These are phyloP conservation scores for Stegodyphus mimosarum DNA, from an alignment of 1,140 invertebrate genomes.

Conservation along the genomic window DNA sequence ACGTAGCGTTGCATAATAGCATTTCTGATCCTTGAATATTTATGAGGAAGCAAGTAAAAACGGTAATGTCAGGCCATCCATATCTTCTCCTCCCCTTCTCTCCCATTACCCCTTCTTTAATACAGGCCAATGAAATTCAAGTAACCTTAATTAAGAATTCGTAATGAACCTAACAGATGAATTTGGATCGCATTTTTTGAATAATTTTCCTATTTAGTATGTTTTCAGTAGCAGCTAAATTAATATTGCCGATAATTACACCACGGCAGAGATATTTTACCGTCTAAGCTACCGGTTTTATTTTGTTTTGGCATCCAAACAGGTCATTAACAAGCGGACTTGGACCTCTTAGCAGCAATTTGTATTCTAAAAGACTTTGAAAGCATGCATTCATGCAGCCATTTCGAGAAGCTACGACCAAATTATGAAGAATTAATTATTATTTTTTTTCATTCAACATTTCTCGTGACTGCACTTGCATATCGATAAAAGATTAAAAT, in stretches of 20 bases:
- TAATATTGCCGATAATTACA: conserved; percentile 60
- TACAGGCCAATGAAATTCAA: conserved; percentile 20
- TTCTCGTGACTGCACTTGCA: conserved; percentile 7
- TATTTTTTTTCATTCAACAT: conserved; percentile 24
- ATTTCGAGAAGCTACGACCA: conserved; percentile 35
- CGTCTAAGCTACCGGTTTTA: conserved; percentile 37
- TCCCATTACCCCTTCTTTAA: not conserved
- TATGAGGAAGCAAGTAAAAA: conserved; percentile 23
- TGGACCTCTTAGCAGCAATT: conserved; percentile 27
- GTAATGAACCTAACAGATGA: conserved; percentile 39
- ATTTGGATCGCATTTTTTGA: conserved; percentile 46
- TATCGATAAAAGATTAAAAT: conserved; percentile 40
- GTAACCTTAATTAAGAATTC: conserved; percentile 36
- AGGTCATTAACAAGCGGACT: conserved; percentile 31
- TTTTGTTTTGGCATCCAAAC: conserved; percentile 36
- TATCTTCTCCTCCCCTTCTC: conserved; percentile 1
- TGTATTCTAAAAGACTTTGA: conserved; percentile 50
- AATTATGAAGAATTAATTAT: conserved; percentile 12
- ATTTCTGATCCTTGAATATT: conserved; percentile 21
- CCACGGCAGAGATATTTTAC: conserved; percentile 49
- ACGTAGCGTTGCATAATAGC: conserved; percentile 7
- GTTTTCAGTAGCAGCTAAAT: conserved; percentile 58
- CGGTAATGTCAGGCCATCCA: not conserved
- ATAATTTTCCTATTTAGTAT: conserved; percentile 37
- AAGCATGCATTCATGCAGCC: conserved; percentile 36